phyloP scores from a whole-genome alignment of 2,888 invertebrate genomes.

The Cataglyphis rosenhaueri region DNA sequence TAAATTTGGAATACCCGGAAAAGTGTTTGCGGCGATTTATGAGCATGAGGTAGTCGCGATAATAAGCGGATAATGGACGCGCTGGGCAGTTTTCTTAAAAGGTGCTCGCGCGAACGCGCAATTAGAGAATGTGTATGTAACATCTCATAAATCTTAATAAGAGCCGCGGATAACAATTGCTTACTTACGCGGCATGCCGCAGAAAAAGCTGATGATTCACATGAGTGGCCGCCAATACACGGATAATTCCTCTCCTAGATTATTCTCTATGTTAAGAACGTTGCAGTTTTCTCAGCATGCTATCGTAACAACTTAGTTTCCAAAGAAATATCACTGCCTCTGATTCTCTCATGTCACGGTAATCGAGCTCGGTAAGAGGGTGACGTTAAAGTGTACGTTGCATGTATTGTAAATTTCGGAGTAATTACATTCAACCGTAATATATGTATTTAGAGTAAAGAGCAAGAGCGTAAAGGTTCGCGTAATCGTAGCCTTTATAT shows the following conservation, averaged over 20 bases:
- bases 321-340: background rate
- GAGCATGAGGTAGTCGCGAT: slow-evolving; percentile 35
- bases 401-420: slow-evolving; percentile 3
- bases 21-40: slow-evolving; percentile 45
- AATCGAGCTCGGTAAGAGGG: slow-evolving; percentile 55
- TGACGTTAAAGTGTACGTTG: background rate
- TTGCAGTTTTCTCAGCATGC: slow-evolving; percentile 60
- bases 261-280: slow-evolving; percentile 63
- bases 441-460: background rate
- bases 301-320: background rate
- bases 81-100: slow-evolving; percentile 47
- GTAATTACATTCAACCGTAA: background rate
- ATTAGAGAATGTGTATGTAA: slow-evolving; percentile 60
- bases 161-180: slow-evolving; percentile 70
- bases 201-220: slow-evolving; percentile 72
- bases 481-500: slow-evolving; percentile 22
- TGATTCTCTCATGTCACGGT: slow-evolving; percentile 48
- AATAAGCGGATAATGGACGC: slow-evolving; percentile 45
- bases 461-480: background rate
- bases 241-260: slow-evolving; percentile 68
- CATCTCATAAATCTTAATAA: slow-evolving; percentile 74
- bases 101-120: slow-evolving; percentile 52
- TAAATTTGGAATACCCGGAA: slow-evolving; percentile 54
- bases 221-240: slow-evolving; percentile 55
- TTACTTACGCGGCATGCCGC: slow-evolving; percentile 69